Evolutionary conservation across 2,113 vertebrate genomes (phyloP), one percentile per base, ranked within the genome.

Genomic region (Nettapus auritus): DNA sequence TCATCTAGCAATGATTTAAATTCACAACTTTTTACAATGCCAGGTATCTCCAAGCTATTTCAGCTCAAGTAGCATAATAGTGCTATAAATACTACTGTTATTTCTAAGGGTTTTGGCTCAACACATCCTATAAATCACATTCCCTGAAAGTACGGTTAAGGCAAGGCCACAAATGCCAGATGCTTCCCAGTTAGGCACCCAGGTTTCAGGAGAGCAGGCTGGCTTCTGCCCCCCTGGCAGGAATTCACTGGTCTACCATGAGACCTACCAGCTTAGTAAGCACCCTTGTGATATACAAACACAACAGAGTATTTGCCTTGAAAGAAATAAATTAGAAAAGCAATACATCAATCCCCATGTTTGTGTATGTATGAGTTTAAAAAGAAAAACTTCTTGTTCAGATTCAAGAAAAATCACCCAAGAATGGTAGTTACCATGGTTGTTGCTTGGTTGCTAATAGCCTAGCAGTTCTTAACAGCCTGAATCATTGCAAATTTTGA

Each of bases 401-500:
- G 31, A 93, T 89, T 95, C 42, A 77, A 91, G 70, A 82, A 73
- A 86, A 93, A 68, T 2, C 86, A 44, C n/a, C 26, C 82, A 38
- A 81, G 69, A 94, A 87, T 36, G 21, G 62, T 50, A 84, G 56
- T 95, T 95, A 90, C 73, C 82, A 59, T 71, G 53, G 48, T 28
- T 92, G 81, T 76, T 96, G 95, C 93, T 66, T 79, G 50, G 79
- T 62, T 94, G 92, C 86, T 89, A 92, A 92, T 59, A 92, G 63
- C 60, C 82, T 5, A 82, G 85, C 28, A 81, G 92, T 73, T 90
- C 31, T 6, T 69, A 92, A 90, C 31, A 53, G 40, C 50, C 55
- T 82, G 71, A 73, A 38, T 11, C 88, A 48, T 7, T 82, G 92
- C 62, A 94, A 26, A 91, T 85, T 82, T 86, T 68, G 17, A 40